Percentiles rank a stretch among this genome's conserved stretches.
Evolutionary conservation across 2,888 invertebrate genomes (phyloP).

Genomic region (Synanthedon myopaeformis): DNA sequence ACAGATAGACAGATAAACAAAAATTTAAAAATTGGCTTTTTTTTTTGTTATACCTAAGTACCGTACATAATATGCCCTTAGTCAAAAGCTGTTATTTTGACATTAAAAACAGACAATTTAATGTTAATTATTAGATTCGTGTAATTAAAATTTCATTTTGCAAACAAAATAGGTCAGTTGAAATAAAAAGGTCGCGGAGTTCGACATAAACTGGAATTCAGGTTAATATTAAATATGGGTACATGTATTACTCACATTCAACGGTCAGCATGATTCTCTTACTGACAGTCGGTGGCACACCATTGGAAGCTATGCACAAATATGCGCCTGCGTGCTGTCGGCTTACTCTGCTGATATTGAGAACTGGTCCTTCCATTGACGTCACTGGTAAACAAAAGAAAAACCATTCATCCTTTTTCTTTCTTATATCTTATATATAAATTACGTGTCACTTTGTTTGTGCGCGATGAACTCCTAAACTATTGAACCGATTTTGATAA

Average conservation of each 20-base stretch:
- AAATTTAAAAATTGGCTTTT: too few species aligned
- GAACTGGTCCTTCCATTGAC: conserved; percentile 74
- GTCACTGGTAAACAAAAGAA: conserved; percentile 57
- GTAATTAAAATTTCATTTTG: neutral
- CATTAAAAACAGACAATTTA: too few species aligned
- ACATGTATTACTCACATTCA: conserved; percentile 73
- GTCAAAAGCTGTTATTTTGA: too few species aligned
- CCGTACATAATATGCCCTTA: too few species aligned
- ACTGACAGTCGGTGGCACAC: conserved; percentile 89
- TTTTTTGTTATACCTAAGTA: too few species aligned
- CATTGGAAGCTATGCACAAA: conserved; percentile 85
- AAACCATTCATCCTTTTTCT: conserved; percentile 2
- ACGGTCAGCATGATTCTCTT: conserved; percentile 88
- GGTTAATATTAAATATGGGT: too few species aligned
- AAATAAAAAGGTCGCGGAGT: too few species aligned
- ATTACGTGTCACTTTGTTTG: too few species aligned
- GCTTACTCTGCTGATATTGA: conserved; percentile 77
- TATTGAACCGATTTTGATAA: too few species aligned
- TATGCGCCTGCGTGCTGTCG: conserved; percentile 85
- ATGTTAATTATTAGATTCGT: neutral
- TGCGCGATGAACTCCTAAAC: too few species aligned
- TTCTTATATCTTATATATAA: neutral
- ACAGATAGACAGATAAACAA: too few species aligned
- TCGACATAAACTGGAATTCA: neutral
- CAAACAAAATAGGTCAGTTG: neutral